Evolutionary conservation across 2,888 invertebrate species (phyloP).

Genomic region (Cheilosia urbana): DNA sequence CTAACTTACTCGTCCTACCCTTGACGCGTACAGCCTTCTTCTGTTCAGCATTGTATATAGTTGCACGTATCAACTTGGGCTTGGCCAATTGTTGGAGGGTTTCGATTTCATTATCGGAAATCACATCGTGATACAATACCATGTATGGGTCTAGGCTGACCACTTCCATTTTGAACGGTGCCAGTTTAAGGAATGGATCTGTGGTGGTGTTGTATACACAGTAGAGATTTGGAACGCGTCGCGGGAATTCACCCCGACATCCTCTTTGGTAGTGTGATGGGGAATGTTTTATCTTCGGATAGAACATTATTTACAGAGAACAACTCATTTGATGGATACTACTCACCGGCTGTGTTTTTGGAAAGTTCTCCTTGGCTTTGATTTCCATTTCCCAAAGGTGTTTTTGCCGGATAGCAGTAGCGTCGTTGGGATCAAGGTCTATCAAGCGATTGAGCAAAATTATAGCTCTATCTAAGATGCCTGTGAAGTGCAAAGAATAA

Average conservation of each 20-base stretch:
- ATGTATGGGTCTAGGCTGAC: slow-evolving; percentile 80
- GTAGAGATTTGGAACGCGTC: slow-evolving; percentile 68
- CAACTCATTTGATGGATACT: background rate
- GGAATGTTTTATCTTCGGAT: background rate
- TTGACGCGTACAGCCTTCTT: slow-evolving; percentile 66
- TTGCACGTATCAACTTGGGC: slow-evolving; percentile 79
- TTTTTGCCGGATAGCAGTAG: slow-evolving; percentile 24
- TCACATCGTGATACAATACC: slow-evolving; percentile 80
- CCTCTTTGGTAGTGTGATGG: slow-evolving; percentile 64
- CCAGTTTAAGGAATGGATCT: slow-evolving; percentile 78
- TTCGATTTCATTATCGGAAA: slow-evolving; percentile 78
- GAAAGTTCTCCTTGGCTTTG: slow-evolving; percentile 32
- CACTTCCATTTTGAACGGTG: slow-evolving; percentile 81
- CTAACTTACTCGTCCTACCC: slow-evolving; percentile 80
- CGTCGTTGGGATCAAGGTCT: slow-evolving; percentile 13
- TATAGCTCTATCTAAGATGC: slow-evolving; percentile 14
- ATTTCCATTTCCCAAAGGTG: slow-evolving; percentile 45
- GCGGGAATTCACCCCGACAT: slow-evolving; percentile 79
- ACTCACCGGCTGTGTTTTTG: slow-evolving; percentile 20
- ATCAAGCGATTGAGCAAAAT: slow-evolving; percentile 15
- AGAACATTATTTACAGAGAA: background rate
- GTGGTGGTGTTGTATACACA: slow-evolving; percentile 80
- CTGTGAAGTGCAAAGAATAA: slow-evolving; percentile 1
- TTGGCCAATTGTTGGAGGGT: slow-evolving; percentile 77
- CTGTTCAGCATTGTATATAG: slow-evolving; percentile 76